Evolutionary conservation across 2,888 invertebrate species (phyloP).

Genomic region (Leptinotarsa rubiginosa): DNA sequence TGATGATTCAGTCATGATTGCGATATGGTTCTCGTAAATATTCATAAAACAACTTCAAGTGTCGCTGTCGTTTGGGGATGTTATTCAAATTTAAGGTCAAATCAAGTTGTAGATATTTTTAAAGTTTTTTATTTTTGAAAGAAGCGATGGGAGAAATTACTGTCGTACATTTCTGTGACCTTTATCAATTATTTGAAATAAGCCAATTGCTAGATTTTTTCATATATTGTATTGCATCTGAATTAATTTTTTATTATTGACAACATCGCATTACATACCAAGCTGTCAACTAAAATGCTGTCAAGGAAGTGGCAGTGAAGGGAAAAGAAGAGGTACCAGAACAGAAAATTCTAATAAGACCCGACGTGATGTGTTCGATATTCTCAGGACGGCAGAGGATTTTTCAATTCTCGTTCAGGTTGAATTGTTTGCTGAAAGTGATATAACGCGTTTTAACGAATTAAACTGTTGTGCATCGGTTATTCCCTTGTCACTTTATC

Average conservation of each 20-base stretch:
- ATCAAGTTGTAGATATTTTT: too few relatives aligned
- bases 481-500: background rate
- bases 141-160: too few relatives aligned
- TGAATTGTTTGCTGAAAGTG: background rate
- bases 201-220: too few relatives aligned
- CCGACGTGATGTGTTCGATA: constrained; percentile 14
- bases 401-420: background rate
- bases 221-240: background rate
- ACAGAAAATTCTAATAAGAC: background rate
- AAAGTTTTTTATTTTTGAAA: too few relatives aligned
- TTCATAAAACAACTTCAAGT: too few relatives aligned
- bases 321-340: constrained; percentile 11
- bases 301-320: constrained; percentile 11
- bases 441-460: background rate
- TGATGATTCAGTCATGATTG: too few relatives aligned
- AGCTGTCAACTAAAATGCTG: constrained; percentile 6
- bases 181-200: too few relatives aligned
- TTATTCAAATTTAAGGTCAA: too few relatives aligned
- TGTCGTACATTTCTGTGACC: too few relatives aligned
- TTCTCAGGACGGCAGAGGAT: background rate
- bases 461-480: background rate
- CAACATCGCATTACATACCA: constrained; percentile 5
- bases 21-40: too few relatives aligned
- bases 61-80: too few relatives aligned
- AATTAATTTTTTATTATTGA: background rate